These are phyloP conservation scores for Palloptera scutellata DNA, from an alignment of 2,888 invertebrate genomes.

Conservation along the genomic window DNA sequence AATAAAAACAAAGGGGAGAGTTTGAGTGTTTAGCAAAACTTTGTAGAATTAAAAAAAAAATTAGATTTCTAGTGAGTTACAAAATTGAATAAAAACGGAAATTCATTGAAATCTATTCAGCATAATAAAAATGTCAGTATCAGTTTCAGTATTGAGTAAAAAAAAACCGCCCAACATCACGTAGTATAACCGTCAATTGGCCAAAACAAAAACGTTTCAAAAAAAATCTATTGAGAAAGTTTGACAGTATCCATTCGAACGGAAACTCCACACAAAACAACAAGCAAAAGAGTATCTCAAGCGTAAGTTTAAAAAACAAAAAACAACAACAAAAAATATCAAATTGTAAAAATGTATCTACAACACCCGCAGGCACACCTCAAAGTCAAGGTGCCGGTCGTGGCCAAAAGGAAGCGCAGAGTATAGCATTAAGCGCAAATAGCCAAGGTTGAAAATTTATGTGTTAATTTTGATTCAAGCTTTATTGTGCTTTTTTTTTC, in stretches of 20 bases:
- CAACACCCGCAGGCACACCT: constrained; percentile 28
- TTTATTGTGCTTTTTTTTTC: constrained; percentile 40
- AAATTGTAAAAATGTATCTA: background rate
- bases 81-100: too few relatives aligned
- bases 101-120: constrained; percentile 26
- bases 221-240: constrained; percentile 49
- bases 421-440: background rate
- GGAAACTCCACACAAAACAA: constrained; percentile 47
- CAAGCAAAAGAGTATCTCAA: constrained; percentile 35
- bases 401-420: too few relatives aligned
- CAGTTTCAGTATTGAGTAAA: constrained; percentile 34
- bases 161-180: constrained; percentile 46
- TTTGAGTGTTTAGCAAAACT: constrained; percentile 30
- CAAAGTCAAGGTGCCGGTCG: background rate
- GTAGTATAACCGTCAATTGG: constrained; percentile 58
- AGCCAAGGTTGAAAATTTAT: constrained; percentile 56
- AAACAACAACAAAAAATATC: constrained; percentile 27
- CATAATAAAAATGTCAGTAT: constrained; percentile 46
- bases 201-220: constrained; percentile 30
- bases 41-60: constrained; percentile 35
- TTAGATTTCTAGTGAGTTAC: constrained; percentile 17
- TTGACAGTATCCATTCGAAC: constrained; percentile 58
- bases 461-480: constrained; percentile 62
- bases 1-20: constrained; percentile 36
- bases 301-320: constrained; percentile 30